Base-by-base conservation (phyloP, 2,113 vertebrate genomes). In the Micronisus gabar region DNA sequence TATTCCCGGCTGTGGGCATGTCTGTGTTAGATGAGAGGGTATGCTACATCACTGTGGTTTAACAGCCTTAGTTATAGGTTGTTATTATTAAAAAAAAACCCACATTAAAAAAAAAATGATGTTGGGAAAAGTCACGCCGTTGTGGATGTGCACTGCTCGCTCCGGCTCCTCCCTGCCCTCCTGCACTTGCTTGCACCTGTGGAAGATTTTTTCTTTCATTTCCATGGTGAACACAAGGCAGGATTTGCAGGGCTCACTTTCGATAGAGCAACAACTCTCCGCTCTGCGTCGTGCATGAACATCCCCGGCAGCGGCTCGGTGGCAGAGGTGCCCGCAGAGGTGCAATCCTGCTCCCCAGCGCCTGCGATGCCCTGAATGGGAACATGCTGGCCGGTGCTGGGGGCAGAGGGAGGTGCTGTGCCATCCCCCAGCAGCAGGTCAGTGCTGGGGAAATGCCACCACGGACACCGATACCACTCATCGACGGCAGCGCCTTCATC, bases 11-110 rank as follows among this genome's bases (percentile, higher is more conserved):
- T 2, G 3, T 1, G 38, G 58, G 34, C 6, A 16, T 5, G 1
- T 2, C 78, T 17, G 15, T 0, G 3, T 55, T 8, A 15, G 43
- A 2, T 5, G 76, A 36, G 76, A 17, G 45, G 38, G 22, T 4
- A 10, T 6, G 0, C 45, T n/a, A 5, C 20, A 0, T 6, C 50
- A 1, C n/a, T 0, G 1, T 3, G 18, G 9, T 21, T 6, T 6
- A 14, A 21, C 50, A 41, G 55, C 61, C 50, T 32, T 18, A 15
- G 20, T 8, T 30, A 34, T 5, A n/a, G 18, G 15, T 18, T 19
- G 11, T 15, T 36, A 14, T 40, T 36, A 21, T 14, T 20, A 12
- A 70, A 75, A 68, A 58, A 45, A 43, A 43, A 4, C 4, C 15
- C 52, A 30, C 10, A 30, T 17, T 14, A 65, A 75, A 68, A 53